Percentiles rank a stretch among this genome's conserved stretches.
These are phyloP conservation scores for Ceratosolen fusciceps DNA, from an alignment of 1,140 invertebrate species.

Conservation along the genomic window DNA sequence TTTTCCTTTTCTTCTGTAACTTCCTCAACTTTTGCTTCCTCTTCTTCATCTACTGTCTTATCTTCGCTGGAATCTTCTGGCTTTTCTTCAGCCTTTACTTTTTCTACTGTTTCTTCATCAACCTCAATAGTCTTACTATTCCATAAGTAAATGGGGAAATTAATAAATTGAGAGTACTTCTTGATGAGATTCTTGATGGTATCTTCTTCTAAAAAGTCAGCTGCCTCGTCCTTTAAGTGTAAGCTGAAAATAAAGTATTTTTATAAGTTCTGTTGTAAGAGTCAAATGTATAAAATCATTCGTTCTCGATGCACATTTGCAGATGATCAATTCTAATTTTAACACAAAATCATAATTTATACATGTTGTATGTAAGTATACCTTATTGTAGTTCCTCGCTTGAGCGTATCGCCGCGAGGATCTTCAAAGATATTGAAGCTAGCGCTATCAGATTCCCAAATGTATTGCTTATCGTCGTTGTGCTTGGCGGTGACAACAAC, in stretches of 20 bases:
- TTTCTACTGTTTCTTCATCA: slow-evolving; percentile 79
- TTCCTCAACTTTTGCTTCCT: slow-evolving; percentile 77
- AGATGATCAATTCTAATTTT: too few relatives aligned
- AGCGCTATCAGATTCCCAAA: slow-evolving; percentile 97
- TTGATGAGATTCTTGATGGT: slow-evolving; percentile 92
- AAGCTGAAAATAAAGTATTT: slow-evolving; percentile 74
- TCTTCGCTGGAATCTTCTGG: slow-evolving; percentile 75
- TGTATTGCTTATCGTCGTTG: slow-evolving; percentile 95
- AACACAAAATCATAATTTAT: too few relatives aligned
- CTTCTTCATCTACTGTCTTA: slow-evolving; percentile 73
- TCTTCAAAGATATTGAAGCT: slow-evolving; percentile 93
- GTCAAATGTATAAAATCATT: too few relatives aligned
- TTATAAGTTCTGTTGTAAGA: too few relatives aligned
- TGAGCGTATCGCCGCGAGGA: slow-evolving; percentile 92
- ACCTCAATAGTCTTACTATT: slow-evolving; percentile 91
- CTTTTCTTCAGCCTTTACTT: slow-evolving; percentile 71
- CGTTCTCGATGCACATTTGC: too few relatives aligned
- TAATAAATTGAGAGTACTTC: slow-evolving; percentile 99
- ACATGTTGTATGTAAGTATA: slow-evolving; percentile 39
- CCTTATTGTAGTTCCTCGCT: slow-evolving; percentile 83
- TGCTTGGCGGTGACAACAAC: slow-evolving; percentile 96
- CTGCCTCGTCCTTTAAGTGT: slow-evolving; percentile 96
- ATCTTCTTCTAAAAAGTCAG: slow-evolving; percentile 94
- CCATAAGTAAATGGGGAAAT: slow-evolving; percentile 99
- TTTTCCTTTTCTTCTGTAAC: slow-evolving; percentile 78